phyloP scores from a whole-genome alignment of 2,113 vertebrate genomes.

The Coracopsis vasa region DNA sequence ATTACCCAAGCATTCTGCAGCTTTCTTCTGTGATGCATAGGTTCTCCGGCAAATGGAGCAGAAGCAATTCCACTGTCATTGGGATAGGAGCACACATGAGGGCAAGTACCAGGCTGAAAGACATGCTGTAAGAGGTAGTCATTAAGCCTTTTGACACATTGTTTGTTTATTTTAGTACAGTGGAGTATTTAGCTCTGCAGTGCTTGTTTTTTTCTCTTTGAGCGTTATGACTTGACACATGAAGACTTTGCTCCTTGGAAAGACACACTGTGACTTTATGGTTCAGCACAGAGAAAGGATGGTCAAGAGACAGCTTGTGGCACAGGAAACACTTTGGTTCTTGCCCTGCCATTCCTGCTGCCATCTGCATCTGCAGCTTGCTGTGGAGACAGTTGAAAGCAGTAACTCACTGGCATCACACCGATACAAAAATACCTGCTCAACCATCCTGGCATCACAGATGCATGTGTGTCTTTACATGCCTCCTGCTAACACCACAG shows the following conservation, averaged over 20 bases:
- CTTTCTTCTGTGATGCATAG: neutral
- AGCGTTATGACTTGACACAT: neutral
- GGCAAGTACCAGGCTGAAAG: neutral
- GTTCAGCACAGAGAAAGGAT: neutral
- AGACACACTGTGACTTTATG: neutral
- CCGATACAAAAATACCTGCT: neutral
- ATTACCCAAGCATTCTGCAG: neutral
- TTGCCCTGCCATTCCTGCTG: neutral
- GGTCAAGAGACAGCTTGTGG: neutral
- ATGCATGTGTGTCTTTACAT: neutral
- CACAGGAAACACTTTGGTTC: neutral
- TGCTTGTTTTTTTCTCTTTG: neutral
- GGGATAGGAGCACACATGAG: fast-evolving
- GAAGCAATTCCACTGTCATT: neutral
- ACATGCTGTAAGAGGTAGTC: neutral
- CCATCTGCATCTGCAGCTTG: neutral
- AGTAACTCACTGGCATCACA: neutral
- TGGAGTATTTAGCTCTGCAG: neutral
- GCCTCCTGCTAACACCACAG: neutral
- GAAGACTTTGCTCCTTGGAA: neutral
- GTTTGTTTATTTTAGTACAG: neutral
- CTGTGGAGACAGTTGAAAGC: neutral
- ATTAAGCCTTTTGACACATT: neutral
- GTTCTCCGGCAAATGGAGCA: neutral
- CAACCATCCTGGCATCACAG: neutral